Evolutionary conservation across 2,797 vertebrate species (phyloP).

Genomic region (Dendrocincla tyrannina): DNA sequence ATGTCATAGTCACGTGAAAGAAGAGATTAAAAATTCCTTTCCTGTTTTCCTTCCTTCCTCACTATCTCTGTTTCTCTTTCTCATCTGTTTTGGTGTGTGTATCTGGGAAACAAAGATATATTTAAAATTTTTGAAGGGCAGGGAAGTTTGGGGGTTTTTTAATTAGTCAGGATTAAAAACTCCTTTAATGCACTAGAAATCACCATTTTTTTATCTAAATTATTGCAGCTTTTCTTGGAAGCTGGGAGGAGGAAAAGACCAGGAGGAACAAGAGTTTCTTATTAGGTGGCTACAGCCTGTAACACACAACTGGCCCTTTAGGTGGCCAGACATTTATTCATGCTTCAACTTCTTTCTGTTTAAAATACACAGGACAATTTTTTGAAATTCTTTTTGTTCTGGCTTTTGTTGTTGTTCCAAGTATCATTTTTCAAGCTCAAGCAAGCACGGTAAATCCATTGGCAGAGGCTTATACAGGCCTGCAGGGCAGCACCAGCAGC

Average conservation of each 20-base stretch:
- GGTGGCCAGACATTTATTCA: not conserved
- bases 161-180: not conserved
- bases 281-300: not conserved
- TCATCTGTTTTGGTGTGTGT: not conserved
- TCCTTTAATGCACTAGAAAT: not conserved
- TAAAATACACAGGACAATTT: not conserved
- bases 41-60: not conserved
- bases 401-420: not conserved
- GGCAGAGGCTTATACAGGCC: not conserved
- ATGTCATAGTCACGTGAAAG: not conserved
- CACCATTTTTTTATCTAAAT: not conserved
- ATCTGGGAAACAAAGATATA: not conserved
- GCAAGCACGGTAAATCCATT: not conserved
- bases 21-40: not conserved
- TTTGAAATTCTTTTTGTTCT: not conserved
- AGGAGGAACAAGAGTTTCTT: not conserved
- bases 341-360: not conserved
- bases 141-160: rapidly evolving
- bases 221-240: not conserved
- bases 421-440: constrained; percentile 47
- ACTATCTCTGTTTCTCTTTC: not conserved
- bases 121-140: not conserved
- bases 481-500: not conserved
- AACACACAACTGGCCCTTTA: not conserved
- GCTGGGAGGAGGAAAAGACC: not conserved